Conservation (phyloP, 2,113 vertebrate genomes). For the Ceyx melanurus region DNA sequence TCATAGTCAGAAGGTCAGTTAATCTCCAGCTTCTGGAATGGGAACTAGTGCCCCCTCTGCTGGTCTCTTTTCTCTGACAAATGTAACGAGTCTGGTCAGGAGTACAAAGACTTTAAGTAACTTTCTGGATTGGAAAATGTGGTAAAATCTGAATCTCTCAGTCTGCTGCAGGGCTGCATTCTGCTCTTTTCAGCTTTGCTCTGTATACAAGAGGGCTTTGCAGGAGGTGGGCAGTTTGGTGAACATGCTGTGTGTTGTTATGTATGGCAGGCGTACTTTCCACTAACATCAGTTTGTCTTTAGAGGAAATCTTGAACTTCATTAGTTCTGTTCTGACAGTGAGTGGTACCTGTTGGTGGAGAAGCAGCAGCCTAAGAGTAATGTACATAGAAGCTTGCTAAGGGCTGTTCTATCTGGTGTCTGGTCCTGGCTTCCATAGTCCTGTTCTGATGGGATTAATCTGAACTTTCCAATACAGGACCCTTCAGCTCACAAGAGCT, state of each 20-base stretch:
- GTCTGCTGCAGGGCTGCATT: neutral
- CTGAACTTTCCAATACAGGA: neutral
- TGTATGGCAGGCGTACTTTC: neutral
- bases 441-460: neutral
- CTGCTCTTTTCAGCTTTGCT: neutral
- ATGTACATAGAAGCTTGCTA: neutral
- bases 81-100: neutral
- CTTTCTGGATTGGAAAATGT: neutral
- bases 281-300: neutral
- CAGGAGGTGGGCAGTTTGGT: neutral
- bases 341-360: neutral
- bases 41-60: neutral
- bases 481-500: neutral
- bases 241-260: neutral
- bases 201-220: neutral
- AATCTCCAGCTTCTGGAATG: neutral
- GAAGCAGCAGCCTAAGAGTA: neutral
- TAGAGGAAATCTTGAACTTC: neutral
- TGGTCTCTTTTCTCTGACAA: neutral
- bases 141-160: neutral
- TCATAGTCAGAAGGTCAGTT: neutral
- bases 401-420: neutral
- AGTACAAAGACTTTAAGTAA: neutral
- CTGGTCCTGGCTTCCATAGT: neutral
- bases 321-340: neutral